These are phyloP conservation scores for Protomyctophum bolini DNA, from an alignment of 2,113 vertebrate species.

Conservation along the genomic window DNA sequence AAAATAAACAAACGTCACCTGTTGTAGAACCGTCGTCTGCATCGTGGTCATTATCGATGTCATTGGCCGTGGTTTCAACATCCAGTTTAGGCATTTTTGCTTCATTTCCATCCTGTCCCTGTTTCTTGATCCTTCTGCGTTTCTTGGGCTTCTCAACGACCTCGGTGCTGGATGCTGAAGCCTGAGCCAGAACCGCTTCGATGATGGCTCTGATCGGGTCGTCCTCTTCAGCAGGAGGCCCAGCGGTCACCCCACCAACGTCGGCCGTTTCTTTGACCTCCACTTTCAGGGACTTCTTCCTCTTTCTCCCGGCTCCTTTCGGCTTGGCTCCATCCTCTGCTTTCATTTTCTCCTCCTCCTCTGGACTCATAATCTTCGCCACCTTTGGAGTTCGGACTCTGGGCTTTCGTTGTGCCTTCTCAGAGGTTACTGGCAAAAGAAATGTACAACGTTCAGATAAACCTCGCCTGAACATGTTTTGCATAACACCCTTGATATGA, in stretches of 20 bases:
- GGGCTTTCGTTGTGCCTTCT: conserved; percentile 49
- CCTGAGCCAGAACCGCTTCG: conserved; percentile 60
- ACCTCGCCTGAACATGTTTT: not conserved
- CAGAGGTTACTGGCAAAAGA: conserved; percentile 37
- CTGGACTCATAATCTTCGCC: conserved; percentile 43
- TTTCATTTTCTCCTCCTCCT: conserved; percentile 35
- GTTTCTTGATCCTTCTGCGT: conserved; percentile 62
- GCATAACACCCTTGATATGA: too few relatives aligned
- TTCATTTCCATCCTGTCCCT: conserved; percentile 37
- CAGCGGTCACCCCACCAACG: conserved; percentile 24
- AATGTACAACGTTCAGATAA: not conserved
- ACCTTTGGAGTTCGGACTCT: conserved; percentile 62
- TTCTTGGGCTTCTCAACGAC: conserved; percentile 59
- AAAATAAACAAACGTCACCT: conserved; percentile 47
- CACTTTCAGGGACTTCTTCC: conserved; percentile 58
- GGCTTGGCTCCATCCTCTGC: conserved; percentile 28
- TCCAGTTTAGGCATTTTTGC: conserved; percentile 41
- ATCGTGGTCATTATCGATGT: conserved; percentile 62
- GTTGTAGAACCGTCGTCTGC: conserved; percentile 65
- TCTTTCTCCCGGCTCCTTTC: conserved; percentile 51
- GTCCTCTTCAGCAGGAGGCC: conserved; percentile 42
- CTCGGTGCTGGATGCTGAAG: conserved; percentile 19
- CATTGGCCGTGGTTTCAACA: conserved; percentile 44
- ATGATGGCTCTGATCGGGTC: conserved; percentile 61
- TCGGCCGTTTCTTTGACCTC: conserved; percentile 33